phyloP scores from a whole-genome alignment of 2,888 invertebrate species.

The Caenorhabditis doughertyi region DNA sequence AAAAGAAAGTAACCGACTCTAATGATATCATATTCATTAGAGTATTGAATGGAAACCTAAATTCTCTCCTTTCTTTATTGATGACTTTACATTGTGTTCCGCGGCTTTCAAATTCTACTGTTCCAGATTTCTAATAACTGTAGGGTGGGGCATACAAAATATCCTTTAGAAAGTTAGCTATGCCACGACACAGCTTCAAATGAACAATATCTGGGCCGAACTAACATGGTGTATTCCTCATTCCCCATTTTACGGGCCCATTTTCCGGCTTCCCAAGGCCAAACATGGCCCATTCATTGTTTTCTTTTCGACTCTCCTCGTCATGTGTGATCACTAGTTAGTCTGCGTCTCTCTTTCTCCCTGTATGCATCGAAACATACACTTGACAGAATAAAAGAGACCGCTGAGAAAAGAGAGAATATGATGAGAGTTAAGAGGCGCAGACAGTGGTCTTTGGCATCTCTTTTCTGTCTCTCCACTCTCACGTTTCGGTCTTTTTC shows the following conservation, averaged over 20 bases:
- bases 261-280: conserved; percentile 41
- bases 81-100: too few species aligned
- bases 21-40: too few species aligned
- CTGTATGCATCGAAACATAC: conserved; percentile 11
- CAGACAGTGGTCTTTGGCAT: conserved; percentile 61
- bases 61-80: too few species aligned
- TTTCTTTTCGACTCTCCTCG: background rate
- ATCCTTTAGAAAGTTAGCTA: background rate
- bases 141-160: too few species aligned
- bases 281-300: background rate
- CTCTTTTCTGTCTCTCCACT: conserved; percentile 31
- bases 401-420: conserved; percentile 5
- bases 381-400: conserved; percentile 37
- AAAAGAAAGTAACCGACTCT: too few species aligned
- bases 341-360: conserved; percentile 22
- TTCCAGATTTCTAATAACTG: background rate
- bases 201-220: background rate
- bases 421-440: conserved; percentile 45
- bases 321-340: conserved; percentile 8
- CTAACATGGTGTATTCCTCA: background rate
- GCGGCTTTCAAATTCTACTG: background rate
- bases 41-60: too few species aligned
- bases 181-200: too few species aligned
- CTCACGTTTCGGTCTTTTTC: conserved; percentile 39
- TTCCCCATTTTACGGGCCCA: conserved; percentile 24